Evolutionary conservation across 2,797 vertebrate genomes (phyloP).

Genomic region (Harpia harpyja): DNA sequence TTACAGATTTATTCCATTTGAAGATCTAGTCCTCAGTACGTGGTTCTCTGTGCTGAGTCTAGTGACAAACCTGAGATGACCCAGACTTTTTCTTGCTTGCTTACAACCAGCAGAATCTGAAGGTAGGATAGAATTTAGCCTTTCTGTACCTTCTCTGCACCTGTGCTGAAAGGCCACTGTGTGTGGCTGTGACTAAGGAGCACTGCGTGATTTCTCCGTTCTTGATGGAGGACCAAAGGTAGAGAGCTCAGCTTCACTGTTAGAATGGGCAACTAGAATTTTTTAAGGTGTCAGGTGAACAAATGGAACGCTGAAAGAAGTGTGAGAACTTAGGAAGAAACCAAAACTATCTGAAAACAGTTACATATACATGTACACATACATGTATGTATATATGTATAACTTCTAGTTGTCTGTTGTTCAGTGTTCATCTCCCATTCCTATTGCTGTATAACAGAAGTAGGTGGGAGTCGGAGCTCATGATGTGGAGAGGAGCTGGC

Average conservation of each 20-base stretch:
- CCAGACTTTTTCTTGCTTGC: not conserved
- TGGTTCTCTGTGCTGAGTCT: not conserved
- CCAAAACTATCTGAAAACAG: not conserved
- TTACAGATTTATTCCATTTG: not conserved
- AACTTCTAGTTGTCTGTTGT: not conserved
- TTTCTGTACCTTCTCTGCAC: not conserved
- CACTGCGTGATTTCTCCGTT: not conserved
- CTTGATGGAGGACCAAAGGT: not conserved
- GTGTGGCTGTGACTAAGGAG: not conserved
- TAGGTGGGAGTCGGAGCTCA: not conserved
- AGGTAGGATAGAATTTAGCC: not conserved
- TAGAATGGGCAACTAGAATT: not conserved
- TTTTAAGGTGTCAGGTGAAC: not conserved
- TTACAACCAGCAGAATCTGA: not conserved
- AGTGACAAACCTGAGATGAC: not conserved
- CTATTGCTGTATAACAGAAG: not conserved
- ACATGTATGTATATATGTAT: too few relatives aligned
- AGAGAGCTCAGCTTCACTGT: not conserved
- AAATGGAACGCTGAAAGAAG: not conserved
- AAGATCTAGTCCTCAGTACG: not conserved
- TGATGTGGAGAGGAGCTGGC: not conserved
- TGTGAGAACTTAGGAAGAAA: not conserved
- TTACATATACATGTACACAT: not conserved
- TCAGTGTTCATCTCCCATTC: not conserved
- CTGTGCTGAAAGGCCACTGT: not conserved